Evolutionary conservation across 2,797 vertebrate species (phyloP).

Genomic region (Pantherophis vulpinus): DNA sequence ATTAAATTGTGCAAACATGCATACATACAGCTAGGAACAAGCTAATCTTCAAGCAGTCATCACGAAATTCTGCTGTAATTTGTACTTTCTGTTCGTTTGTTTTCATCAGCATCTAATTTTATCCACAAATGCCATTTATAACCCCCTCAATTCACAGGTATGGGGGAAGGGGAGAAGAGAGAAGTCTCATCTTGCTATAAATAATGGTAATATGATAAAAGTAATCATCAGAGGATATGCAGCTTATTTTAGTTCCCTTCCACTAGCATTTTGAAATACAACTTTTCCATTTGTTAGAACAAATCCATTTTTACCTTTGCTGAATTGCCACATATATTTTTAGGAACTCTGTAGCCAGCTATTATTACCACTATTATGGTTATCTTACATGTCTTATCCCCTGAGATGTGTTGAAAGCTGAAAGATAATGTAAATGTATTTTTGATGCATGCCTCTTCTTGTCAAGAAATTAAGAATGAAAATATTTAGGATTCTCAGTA

Average conservation of each 20-base stretch:
- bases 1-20: background rate
- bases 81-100: background rate
- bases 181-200: background rate
- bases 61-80: background rate
- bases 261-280: background rate
- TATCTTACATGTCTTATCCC: background rate
- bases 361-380: background rate
- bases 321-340: background rate
- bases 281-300: background rate
- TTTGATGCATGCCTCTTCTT: background rate
- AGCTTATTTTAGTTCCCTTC: background rate
- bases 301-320: background rate
- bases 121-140: background rate
- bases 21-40: background rate
- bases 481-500: background rate
- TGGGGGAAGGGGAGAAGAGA: background rate
- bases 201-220: background rate
- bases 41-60: background rate
- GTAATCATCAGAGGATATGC: background rate
- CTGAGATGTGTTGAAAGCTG: background rate
- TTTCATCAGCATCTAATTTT: background rate
- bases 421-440: background rate
- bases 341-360: background rate
- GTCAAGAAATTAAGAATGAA: background rate
- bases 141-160: background rate